Conservation (phyloP, 2,797 vertebrate genomes). For the Ptychadena robeensis region DNA sequence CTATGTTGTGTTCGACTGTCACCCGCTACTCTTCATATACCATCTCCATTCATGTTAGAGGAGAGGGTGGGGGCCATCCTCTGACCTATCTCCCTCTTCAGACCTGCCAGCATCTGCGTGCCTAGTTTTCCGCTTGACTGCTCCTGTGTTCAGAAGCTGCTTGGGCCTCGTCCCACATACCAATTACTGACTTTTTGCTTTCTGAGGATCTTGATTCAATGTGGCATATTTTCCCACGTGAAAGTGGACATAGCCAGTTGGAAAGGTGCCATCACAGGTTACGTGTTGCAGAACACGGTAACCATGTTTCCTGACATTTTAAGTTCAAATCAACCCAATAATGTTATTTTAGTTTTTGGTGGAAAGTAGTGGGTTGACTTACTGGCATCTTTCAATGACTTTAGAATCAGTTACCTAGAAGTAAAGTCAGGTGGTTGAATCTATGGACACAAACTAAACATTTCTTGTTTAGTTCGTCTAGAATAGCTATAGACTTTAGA, state of each 20-base stretch:
- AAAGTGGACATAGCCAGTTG: slow-evolving; percentile 74
- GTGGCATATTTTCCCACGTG: slow-evolving; percentile 80
- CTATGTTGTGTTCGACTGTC: slow-evolving; percentile 51
- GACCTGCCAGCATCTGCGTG: slow-evolving; percentile 73
- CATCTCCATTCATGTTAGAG: slow-evolving; percentile 50
- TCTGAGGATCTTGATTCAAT: slow-evolving; percentile 75
- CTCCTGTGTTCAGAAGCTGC: slow-evolving; percentile 75
- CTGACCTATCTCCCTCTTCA: slow-evolving; percentile 65
- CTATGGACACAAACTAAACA: neutral
- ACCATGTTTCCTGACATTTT: slow-evolving; percentile 7
- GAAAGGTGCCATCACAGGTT: slow-evolving; percentile 57
- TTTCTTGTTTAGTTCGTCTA: neutral
- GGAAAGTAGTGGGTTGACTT: neutral
- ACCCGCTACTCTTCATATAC: slow-evolving; percentile 34
- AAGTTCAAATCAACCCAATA: neutral
- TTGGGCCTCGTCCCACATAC: slow-evolving; percentile 76
- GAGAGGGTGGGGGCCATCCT: slow-evolving; percentile 26
- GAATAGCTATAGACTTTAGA: neutral
- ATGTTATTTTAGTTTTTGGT: neutral
- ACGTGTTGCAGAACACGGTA: slow-evolving; percentile 7
- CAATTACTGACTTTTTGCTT: slow-evolving; percentile 80
- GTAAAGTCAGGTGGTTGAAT: neutral
- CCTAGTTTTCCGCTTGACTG: slow-evolving; percentile 76
- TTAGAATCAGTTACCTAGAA: neutral
- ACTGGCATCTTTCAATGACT: neutral